Evolutionary conservation across 2,113 vertebrate species (phyloP).

Genomic region (Brienomyrus brachyistius): DNA sequence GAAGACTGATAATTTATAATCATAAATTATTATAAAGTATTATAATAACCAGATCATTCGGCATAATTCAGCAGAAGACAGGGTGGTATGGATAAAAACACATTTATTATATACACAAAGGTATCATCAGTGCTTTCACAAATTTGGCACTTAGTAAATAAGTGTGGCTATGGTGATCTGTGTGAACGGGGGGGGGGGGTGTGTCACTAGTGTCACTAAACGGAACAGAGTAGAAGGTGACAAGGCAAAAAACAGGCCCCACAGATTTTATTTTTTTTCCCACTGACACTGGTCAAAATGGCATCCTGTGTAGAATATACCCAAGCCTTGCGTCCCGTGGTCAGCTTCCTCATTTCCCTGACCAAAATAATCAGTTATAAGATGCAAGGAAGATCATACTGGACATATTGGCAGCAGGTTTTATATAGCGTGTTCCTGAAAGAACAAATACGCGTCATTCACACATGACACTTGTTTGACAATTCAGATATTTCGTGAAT

Average conservation of each 20-base stretch:
- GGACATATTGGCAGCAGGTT: not conserved
- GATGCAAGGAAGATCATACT: not conserved
- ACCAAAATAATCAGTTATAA: not conserved
- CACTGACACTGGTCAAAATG: not conserved
- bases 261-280: not conserved
- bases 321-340: not conserved
- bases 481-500: not conserved
- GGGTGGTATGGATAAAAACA: not conserved
- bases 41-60: not conserved
- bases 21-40: no score
- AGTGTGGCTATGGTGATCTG: constrained; percentile 15
- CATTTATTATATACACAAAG: constrained; percentile 34
- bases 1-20: not conserved
- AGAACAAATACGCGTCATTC: not conserved
- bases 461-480: not conserved
- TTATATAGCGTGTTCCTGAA: not conserved
- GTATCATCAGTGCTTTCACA: constrained; percentile 34
- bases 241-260: not conserved
- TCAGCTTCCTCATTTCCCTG: not conserved
- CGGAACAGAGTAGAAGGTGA: constrained; percentile 11
- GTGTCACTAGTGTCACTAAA: not conserved
- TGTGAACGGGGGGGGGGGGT: not conserved
- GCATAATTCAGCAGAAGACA: not conserved
- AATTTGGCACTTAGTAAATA: constrained; percentile 39
- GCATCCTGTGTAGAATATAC: not conserved